A percentile compares a stretch with the other conserved stretches of the same genome.
These are phyloP conservation scores for Allacma fusca DNA, from an alignment of 2,888 invertebrate species.

Conservation along the genomic window DNA sequence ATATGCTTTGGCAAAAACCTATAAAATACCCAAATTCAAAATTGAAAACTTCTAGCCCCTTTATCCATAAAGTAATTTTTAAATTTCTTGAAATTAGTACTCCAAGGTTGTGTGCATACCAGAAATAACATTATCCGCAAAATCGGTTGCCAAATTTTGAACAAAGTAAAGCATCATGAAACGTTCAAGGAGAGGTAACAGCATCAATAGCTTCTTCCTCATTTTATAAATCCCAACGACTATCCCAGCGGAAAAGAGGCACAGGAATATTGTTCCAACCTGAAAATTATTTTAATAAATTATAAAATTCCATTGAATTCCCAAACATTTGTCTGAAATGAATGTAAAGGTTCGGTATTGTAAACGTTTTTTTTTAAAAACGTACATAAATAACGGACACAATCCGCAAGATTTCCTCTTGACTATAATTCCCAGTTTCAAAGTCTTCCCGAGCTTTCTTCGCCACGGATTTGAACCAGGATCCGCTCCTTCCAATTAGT, in stretches of 20 bases:
- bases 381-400: neutral
- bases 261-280: neutral
- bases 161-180: neutral
- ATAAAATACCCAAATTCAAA: neutral
- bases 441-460: neutral
- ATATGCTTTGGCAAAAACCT: neutral
- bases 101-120: neutral
- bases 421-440: neutral
- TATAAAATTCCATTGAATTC: neutral
- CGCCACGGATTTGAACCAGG: neutral
- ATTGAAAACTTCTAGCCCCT: too few species aligned
- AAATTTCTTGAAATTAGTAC: neutral
- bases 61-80: too few species aligned
- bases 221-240: neutral
- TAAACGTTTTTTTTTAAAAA: neutral
- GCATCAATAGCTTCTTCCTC: neutral
- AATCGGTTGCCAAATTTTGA: constrained; percentile 1
- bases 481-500: neutral
- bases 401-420: neutral
- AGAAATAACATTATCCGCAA: neutral
- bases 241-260: neutral
- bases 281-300: neutral
- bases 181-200: neutral
- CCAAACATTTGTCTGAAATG: too few species aligned
- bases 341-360: too few species aligned